Base-by-base conservation (phyloP, 2,113 vertebrate genomes). In the Collichthys lucidus region DNA sequence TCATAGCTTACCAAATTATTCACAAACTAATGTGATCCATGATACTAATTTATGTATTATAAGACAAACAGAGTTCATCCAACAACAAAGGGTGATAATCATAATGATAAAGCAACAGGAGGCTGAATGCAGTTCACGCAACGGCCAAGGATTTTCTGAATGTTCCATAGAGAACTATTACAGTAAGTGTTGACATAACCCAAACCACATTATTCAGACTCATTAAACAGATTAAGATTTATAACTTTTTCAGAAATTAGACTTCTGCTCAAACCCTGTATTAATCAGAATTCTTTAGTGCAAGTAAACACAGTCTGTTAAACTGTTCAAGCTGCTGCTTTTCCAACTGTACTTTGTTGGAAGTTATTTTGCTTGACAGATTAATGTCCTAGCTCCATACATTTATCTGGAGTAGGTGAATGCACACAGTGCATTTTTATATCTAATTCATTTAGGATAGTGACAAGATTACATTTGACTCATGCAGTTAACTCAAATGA, bases 301-400 rank as follows among this genome's bases (percentile, higher is more conserved):
- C 24, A 49, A 6, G 59, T 20, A 24, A 55, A 63, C 59, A 63
- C 50, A 74, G 0, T 47, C 49, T 65, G 6, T 53, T 55, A 8
- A 31, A 20, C 35, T 59, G 11, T 52, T 52, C n/a, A 46, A 16
- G 19, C 68, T 44, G 14, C 11, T 73, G 60, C 53, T 19, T 65
- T 47, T 75, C 24, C 31, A 22, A 31, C 40, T 62, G 31, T 22
- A 59, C 47, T 63, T 20, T 56, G 35, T 56, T n/a, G 0, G 4
- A 65, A 4, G 49, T 49, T 57, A 31, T 70, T 79, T 79, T 47
- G 11, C 35, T 65, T 74, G 52, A 82, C 47, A 15, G n/a, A 82
- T 79, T 40, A 3, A 70, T 63, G 53, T 55, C 20, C 24, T 4
- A 47, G 65, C 5, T 61, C 47, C 26, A 66, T 56, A 49, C 24